Conservation (phyloP, 2,797 vertebrate species). For the Enoplosus armatus region DNA sequence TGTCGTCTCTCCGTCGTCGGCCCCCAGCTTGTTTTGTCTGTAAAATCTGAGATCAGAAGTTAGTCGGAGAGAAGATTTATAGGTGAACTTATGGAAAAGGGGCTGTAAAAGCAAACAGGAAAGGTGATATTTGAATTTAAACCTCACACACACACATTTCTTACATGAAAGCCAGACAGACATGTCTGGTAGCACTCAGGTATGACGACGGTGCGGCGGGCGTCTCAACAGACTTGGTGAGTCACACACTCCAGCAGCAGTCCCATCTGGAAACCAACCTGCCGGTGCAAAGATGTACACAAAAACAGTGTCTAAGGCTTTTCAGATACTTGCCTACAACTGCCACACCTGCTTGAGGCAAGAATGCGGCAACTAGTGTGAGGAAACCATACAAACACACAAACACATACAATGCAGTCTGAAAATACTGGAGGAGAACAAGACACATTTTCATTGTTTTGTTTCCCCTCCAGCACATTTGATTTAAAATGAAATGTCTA, state of each 20-base stretch:
- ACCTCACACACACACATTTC: constrained; percentile 34
- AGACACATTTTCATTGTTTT: neutral
- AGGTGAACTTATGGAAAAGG: constrained; percentile 56
- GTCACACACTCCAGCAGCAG: constrained; percentile 70
- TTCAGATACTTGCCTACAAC: constrained; percentile 22
- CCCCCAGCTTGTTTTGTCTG: constrained; percentile 60
- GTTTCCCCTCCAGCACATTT: neutral
- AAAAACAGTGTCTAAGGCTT: constrained; percentile 52
- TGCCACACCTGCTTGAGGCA: constrained; percentile 60
- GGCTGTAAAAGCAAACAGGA: constrained; percentile 64
- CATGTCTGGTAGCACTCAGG: constrained; percentile 79
- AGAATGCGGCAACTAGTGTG: constrained; percentile 34
- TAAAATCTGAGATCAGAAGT: constrained; percentile 42
- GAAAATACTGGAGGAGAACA: neutral
- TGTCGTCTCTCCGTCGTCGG: neutral
- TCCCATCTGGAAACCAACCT: constrained; percentile 80
- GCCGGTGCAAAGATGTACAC: constrained; percentile 46
- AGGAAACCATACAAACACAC: constrained; percentile 31
- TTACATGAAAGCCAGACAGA: constrained; percentile 62
- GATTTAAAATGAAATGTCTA: neutral
- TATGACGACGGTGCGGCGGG: constrained; percentile 66
- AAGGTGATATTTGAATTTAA: constrained; percentile 58
- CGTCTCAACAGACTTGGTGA: constrained; percentile 74
- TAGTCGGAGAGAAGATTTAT: constrained; percentile 36
- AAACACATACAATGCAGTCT: constrained; percentile 8